These are phyloP conservation scores for Ephestia elutella DNA, from an alignment of 1,140 invertebrate species.

Conservation along the genomic window DNA sequence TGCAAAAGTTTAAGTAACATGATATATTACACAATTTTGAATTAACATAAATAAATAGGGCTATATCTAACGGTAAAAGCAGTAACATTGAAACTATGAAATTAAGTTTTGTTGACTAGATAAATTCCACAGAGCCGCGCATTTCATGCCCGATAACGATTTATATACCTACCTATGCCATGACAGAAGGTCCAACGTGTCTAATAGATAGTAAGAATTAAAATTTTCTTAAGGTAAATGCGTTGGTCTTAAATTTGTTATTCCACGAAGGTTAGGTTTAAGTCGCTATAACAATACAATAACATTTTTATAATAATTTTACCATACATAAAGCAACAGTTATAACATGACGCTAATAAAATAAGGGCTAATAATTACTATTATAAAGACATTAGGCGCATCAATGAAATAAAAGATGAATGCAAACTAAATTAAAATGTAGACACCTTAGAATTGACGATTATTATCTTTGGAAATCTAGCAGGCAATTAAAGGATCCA, in stretches of 20 bases:
- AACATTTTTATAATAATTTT: neutral
- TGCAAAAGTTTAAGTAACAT: neutral
- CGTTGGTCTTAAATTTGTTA: neutral
- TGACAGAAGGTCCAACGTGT: too few species aligned
- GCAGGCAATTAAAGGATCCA: neutral
- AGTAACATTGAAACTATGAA: neutral
- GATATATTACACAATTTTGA: neutral
- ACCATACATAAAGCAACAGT: neutral
- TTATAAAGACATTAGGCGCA: neutral
- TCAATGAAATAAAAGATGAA: neutral
- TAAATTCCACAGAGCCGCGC: slow-evolving; percentile 22
- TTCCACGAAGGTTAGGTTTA: neutral
- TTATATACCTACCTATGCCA: neutral
- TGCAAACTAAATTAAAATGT: neutral
- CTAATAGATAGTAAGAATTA: too few species aligned
- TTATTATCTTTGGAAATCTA: slow-evolving; percentile 7
- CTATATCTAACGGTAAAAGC: slow-evolving; percentile 7
- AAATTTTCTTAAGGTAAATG: neutral
- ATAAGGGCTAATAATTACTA: neutral
- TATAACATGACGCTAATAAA: neutral
- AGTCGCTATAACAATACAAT: neutral
- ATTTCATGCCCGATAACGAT: slow-evolving; percentile 26
- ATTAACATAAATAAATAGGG: neutral
- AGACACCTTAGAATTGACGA: slow-evolving; percentile 33
- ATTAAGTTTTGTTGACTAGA: slow-evolving; percentile 23